These are phyloP conservation scores for Cynodonichthys magdalenae DNA, from an alignment of 2,797 vertebrate species.

Conservation along the genomic window DNA sequence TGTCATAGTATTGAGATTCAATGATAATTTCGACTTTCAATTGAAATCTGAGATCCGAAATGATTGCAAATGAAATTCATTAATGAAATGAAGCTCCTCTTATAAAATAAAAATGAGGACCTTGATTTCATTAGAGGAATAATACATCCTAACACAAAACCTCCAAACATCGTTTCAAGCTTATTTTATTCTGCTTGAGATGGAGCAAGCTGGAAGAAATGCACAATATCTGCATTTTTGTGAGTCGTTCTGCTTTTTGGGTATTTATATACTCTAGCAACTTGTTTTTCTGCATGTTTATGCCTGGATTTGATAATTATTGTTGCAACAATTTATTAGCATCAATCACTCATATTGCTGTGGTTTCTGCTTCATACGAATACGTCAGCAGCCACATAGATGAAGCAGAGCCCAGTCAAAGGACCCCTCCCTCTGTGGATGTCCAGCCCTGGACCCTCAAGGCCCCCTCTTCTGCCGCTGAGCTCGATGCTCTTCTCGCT, in stretches of 20 bases:
- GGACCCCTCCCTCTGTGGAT: slow-evolving; percentile 21
- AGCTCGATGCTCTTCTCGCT: slow-evolving; percentile 73
- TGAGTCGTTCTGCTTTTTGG: background rate
- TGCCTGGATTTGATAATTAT: slow-evolving; percentile 12
- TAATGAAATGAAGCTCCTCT: too few relatives aligned
- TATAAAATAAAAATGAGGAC: too few relatives aligned
- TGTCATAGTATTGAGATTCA: too few relatives aligned
- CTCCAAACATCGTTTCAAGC: background rate
- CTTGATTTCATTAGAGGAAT: background rate
- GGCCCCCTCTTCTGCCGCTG: slow-evolving; percentile 41
- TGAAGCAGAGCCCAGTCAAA: slow-evolving; percentile 39
- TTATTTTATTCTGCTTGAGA: background rate
- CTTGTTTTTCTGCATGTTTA: slow-evolving; percentile 35
- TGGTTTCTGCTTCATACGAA: slow-evolving; percentile 45
- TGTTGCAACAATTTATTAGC: background rate
- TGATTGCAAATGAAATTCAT: too few relatives aligned
- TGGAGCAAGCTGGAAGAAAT: background rate
- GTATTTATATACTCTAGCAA: background rate
- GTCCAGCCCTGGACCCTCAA: slow-evolving; percentile 19
- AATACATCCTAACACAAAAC: background rate
- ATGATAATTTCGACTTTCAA: too few relatives aligned
- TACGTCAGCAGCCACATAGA: slow-evolving; percentile 62
- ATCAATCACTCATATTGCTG: slow-evolving; percentile 10
- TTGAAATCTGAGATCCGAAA: too few relatives aligned
- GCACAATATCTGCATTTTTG: background rate